Percentiles rank a stretch among this genome's conserved stretches.
Evolutionary conservation across 2,113 vertebrate genomes (phyloP).

Genomic region (Macquaria ambigua): DNA sequence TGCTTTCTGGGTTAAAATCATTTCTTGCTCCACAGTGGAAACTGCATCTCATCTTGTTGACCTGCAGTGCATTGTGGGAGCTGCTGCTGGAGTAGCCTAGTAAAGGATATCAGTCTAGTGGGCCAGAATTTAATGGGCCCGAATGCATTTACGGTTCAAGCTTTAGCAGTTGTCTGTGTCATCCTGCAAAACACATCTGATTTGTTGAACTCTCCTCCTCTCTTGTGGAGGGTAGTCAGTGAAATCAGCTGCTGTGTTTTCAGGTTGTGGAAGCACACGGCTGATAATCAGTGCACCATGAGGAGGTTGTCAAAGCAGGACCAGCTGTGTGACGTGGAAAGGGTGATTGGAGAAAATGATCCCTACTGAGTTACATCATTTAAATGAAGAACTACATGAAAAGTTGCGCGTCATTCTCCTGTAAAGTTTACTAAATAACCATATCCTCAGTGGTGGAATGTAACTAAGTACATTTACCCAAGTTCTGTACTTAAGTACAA

Average conservation of each 20-base stretch:
- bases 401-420: not conserved
- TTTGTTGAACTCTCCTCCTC: not conserved
- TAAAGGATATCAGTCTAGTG: not conserved
- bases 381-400: not conserved
- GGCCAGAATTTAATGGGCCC: not conserved
- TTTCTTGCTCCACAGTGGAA: constrained; percentile 30
- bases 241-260: constrained; percentile 22
- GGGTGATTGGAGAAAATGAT: not conserved
- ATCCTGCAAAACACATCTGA: constrained; percentile 7
- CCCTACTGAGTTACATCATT: not conserved
- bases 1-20: constrained; percentile 2
- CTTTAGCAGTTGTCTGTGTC: constrained; percentile 21
- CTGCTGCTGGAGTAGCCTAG: constrained; percentile 2
- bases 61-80: constrained; percentile 65
- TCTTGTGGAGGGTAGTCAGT: not conserved
- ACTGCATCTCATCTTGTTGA: constrained; percentile 46
- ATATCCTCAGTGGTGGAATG: not conserved
- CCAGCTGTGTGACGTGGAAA: no score
- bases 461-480: not conserved
- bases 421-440: not conserved
- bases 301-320: not conserved
- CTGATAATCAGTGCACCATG: not conserved
- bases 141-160: not conserved
- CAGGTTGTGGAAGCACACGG: constrained; percentile 5
- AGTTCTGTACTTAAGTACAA: not conserved